Evolutionary conservation across 2,888 invertebrate genomes (phyloP).

Genomic region (Cyaniris semiargus): DNA sequence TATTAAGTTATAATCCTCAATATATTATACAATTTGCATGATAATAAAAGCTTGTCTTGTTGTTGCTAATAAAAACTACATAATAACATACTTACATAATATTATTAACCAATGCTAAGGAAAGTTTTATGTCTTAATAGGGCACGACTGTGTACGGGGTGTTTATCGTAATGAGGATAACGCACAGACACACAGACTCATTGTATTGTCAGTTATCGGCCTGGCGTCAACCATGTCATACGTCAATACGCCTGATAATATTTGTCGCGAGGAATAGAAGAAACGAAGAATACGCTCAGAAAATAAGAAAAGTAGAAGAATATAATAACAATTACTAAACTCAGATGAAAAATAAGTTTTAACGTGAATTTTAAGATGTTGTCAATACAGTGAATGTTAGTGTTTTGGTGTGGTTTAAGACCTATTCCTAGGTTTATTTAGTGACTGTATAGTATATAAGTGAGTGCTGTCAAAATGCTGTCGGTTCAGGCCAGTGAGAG

Average conservation of each 20-base stretch:
- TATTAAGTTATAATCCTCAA: too few species aligned
- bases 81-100: too few species aligned
- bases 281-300: neutral
- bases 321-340: too few species aligned
- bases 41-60: too few species aligned
- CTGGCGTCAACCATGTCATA: neutral
- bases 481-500: constrained; percentile 62
- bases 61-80: too few species aligned
- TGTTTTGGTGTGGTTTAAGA: neutral
- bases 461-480: constrained; percentile 55
- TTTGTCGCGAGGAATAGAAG: neutral
- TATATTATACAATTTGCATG: too few species aligned
- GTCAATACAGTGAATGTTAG: neutral
- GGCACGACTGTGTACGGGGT: neutral
- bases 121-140: neutral
- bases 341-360: too few species aligned
- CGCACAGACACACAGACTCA: neutral
- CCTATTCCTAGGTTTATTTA: neutral
- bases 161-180: constrained; percentile 22
- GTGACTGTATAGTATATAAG: constrained; percentile 35
- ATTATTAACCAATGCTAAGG: too few species aligned
- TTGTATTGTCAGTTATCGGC: neutral
- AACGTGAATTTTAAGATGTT: neutral
- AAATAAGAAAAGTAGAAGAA: neutral
- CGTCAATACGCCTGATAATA: neutral